Conservation (phyloP, 2,113 vertebrate species). For the Ophiodon elongatus region DNA sequence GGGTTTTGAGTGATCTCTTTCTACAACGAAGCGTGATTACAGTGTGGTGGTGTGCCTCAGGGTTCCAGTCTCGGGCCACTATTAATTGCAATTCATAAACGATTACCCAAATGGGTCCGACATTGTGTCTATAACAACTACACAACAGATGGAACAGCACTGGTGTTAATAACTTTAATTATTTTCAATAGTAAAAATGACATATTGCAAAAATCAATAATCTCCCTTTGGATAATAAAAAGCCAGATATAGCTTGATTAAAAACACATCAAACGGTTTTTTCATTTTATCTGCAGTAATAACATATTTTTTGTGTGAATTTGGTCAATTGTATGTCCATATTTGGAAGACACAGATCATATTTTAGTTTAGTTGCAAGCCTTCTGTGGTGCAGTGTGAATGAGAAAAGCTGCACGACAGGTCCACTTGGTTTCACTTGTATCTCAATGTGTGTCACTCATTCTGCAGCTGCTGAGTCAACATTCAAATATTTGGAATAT, state of each 20-base stretch:
- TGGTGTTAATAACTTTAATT: too few relatives aligned
- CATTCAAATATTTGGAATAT: slow-evolving; percentile 65
- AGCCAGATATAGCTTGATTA: too few relatives aligned
- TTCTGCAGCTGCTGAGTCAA: slow-evolving; percentile 61
- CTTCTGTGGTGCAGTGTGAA: background rate
- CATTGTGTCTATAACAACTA: background rate
- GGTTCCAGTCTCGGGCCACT: background rate
- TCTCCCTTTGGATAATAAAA: background rate
- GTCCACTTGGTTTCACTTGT: slow-evolving; percentile 32
- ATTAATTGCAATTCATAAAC: background rate
- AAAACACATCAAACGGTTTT: background rate
- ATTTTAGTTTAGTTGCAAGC: background rate
- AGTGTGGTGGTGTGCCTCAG: background rate
- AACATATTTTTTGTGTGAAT: background rate
- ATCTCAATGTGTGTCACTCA: slow-evolving; percentile 22
- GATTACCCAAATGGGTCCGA: background rate
- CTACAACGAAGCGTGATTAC: background rate
- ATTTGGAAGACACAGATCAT: background rate
- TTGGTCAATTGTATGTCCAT: background rate
- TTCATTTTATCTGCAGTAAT: background rate
- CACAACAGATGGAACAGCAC: background rate
- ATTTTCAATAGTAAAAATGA: background rate
- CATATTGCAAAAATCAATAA: background rate
- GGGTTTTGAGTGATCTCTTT: background rate
- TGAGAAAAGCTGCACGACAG: slow-evolving; percentile 22